A percentile compares a stretch with the other conserved stretches of the same genome.
Conservation (phyloP, 1,140 invertebrate species). For the Ruditapes philippinarum region DNA sequence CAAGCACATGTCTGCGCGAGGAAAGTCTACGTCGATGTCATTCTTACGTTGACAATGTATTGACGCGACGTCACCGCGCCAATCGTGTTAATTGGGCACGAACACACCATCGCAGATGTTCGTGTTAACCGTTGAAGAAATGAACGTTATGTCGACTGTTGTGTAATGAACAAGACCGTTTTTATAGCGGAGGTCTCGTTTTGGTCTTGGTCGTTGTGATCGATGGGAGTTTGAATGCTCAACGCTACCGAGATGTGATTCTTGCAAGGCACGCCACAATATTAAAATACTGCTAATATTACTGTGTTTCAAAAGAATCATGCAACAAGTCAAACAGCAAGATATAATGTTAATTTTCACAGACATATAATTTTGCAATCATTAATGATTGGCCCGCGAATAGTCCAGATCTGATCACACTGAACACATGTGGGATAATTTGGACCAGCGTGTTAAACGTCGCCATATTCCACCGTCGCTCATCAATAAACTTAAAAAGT, state of each 20-base stretch:
- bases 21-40: neutral
- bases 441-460: neutral
- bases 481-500: neutral
- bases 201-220: slow-evolving; percentile 15
- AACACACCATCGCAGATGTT: neutral
- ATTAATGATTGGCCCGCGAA: neutral
- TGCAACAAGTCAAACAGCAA: neutral
- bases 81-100: slow-evolving; percentile 2
- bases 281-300: neutral
- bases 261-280: neutral
- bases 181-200: neutral
- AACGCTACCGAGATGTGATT: slow-evolving; percentile 36
- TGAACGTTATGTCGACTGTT: neutral
- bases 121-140: neutral
- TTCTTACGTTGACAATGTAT: neutral
- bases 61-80: slow-evolving; percentile 3
- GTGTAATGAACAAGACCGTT: neutral
- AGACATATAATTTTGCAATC: neutral
- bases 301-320: neutral
- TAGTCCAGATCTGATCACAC: neutral
- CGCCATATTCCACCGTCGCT: neutral
- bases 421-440: neutral
- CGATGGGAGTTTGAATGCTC: slow-evolving; percentile 17
- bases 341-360: neutral
- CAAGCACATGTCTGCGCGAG: neutral